phyloP scores from a whole-genome alignment of 2,888 invertebrate genomes.

The Oscheius sp. region DNA sequence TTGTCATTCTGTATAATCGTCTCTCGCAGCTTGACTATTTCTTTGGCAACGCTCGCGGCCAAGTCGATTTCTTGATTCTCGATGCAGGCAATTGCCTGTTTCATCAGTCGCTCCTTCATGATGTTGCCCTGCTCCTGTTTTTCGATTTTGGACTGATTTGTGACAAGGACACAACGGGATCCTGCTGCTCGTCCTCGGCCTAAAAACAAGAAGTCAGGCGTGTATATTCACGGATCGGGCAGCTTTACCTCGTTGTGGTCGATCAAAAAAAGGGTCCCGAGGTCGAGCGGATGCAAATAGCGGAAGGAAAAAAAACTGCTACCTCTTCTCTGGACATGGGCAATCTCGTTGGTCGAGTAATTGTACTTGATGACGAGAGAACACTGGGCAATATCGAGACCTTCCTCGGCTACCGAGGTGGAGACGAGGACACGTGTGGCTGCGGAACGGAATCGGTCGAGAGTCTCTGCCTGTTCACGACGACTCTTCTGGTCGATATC shows the following conservation, averaged over 20 bases:
- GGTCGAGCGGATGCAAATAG: no score
- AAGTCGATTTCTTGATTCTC: constrained; percentile 2
- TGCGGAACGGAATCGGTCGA: constrained; percentile 33
- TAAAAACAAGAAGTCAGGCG: constrained; percentile 5
- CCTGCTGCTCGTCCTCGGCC: constrained; percentile 49
- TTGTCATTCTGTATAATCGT: neutral
- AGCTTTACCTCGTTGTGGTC: no score
- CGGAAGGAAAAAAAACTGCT: neutral
- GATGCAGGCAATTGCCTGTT: neutral
- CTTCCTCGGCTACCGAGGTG: constrained; percentile 64
- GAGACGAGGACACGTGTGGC: constrained; percentile 47
- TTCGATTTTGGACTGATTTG: constrained; percentile 36
- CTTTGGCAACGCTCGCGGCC: neutral
- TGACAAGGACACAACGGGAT: constrained; percentile 49
- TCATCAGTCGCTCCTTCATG: constrained; percentile 35
- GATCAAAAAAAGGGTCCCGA: neutral
- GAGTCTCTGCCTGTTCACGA: constrained; percentile 35
- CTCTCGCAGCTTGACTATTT: neutral
- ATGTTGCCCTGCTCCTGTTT: constrained; percentile 46
- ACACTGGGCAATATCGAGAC: constrained; percentile 59
- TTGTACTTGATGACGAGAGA: constrained; percentile 65
- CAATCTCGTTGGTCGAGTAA: constrained; percentile 61
- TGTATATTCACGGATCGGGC: no score
- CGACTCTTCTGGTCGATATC: constrained; percentile 22
- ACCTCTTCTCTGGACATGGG: constrained; percentile 64